These are phyloP conservation scores for Poeciliopsis turrubarensis DNA, from an alignment of 2,113 vertebrate genomes.

Conservation along the genomic window DNA sequence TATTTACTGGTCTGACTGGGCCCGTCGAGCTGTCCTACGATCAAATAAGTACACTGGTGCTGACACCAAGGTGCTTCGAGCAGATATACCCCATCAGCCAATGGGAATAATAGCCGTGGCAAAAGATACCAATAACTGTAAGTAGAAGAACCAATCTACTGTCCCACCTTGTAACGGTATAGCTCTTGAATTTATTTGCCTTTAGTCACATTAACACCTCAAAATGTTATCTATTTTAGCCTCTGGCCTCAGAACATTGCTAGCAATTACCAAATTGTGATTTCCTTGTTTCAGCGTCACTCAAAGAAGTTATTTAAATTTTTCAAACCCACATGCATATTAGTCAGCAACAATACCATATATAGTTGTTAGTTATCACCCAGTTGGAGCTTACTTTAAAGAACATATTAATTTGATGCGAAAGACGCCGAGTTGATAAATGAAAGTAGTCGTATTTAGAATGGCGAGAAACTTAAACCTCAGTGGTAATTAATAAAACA, in stretches of 20 bases:
- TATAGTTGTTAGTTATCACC: not conserved
- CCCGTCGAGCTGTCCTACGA: slow-evolving; percentile 90
- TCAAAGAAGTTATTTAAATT: not conserved
- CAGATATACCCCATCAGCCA: slow-evolving; percentile 95
- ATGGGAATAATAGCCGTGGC: slow-evolving; percentile 97
- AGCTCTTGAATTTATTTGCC: not conserved
- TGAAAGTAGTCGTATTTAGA: slow-evolving; percentile 62
- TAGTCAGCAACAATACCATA: not conserved
- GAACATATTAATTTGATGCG: slow-evolving; percentile 21
- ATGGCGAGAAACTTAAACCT: slow-evolving; percentile 56
- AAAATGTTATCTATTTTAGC: not conserved
- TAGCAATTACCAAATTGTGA: not conserved
- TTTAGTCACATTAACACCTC: not conserved
- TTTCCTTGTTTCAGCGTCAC: not conserved
- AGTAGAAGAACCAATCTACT: slow-evolving; percentile 74
- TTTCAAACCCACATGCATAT: not conserved
- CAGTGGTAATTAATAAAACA: slow-evolving; percentile 74
- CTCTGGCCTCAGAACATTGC: not conserved
- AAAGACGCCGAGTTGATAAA: slow-evolving; percentile 58
- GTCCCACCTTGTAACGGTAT: not conserved
- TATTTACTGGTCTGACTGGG: slow-evolving; percentile 98
- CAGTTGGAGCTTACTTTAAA: slow-evolving; percentile 1
- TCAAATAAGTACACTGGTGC: slow-evolving; percentile 95
- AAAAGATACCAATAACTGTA: slow-evolving; percentile 95
- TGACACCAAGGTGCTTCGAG: slow-evolving; percentile 92